Conservation (phyloP, 2,888 invertebrate genomes). For the Erebia ligea region DNA sequence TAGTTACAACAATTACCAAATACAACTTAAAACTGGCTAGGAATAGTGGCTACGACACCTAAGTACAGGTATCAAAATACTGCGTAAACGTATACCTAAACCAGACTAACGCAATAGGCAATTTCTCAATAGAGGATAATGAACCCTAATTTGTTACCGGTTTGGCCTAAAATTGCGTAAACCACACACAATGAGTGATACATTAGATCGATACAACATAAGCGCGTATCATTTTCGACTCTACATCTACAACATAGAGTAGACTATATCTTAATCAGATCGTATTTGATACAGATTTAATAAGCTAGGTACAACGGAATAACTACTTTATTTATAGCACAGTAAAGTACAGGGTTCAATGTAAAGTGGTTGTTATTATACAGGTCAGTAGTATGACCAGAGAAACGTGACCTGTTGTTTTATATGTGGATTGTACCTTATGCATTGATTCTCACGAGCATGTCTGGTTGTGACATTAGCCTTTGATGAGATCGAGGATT, state of each 20-base stretch:
- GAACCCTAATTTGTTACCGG: slow-evolving; percentile 33
- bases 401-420: slow-evolving; percentile 37
- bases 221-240: background rate
- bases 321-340: background rate
- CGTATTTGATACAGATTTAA: background rate
- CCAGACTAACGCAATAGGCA: slow-evolving; percentile 25
- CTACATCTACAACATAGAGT: background rate
- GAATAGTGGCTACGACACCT: slow-evolving; percentile 27
- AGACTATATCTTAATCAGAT: background rate
- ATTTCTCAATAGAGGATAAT: slow-evolving; percentile 36
- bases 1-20: slow-evolving; percentile 38
- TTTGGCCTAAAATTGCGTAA: slow-evolving; percentile 41
- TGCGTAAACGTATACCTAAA: slow-evolving; percentile 26
- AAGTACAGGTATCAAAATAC: slow-evolving; percentile 38
- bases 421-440: slow-evolving; percentile 27
- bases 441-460: slow-evolving; percentile 5
- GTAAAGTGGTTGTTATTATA: slow-evolving; percentile 10
- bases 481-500: slow-evolving; percentile 18
- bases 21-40: slow-evolving; percentile 28
- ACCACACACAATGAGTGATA: slow-evolving; percentile 33
- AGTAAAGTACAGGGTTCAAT: background rate
- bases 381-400: slow-evolving; percentile 34
- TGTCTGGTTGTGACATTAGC: slow-evolving; percentile 28
- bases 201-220: slow-evolving; percentile 22
- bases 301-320: background rate